Conservation (phyloP, 2,797 vertebrate genomes). For the Sibirionetta formosa region DNA sequence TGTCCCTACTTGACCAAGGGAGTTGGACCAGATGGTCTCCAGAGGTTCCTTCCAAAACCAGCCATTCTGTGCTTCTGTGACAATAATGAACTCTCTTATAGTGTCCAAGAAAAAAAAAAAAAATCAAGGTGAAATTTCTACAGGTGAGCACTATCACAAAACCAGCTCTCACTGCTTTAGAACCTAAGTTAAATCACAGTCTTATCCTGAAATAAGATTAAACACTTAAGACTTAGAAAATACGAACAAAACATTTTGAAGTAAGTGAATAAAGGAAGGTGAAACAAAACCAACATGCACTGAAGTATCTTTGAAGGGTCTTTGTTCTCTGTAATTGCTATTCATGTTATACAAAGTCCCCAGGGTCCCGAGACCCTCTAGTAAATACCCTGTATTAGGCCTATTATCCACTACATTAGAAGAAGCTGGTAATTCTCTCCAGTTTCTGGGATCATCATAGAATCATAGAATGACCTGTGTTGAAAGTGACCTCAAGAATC, state of each 20-base stretch:
- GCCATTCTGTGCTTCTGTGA: neutral
- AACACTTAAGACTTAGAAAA: neutral
- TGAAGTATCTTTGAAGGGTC: neutral
- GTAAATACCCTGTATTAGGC: neutral
- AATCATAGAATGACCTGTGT: no score
- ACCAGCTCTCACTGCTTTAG: neutral
- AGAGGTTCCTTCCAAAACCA: neutral
- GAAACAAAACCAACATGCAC: neutral
- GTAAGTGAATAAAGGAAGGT: neutral
- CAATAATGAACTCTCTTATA: neutral
- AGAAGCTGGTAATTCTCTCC: neutral
- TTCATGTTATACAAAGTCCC: neutral
- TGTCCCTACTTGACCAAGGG: neutral
- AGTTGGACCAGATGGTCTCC: neutral
- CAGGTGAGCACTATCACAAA: neutral
- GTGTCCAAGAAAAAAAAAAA: no score
- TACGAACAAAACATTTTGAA: neutral
- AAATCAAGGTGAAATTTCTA: neutral
- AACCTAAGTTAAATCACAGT: neutral
- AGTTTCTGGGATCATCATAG: neutral
- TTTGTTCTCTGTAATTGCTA: neutral
- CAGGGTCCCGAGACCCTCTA: neutral
- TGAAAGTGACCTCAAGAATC: no score
- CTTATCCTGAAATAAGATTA: neutral
- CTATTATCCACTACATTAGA: neutral